These are phyloP conservation scores for Eristalinus sepulchralis DNA, from an alignment of 2,888 invertebrate genomes.

Conservation along the genomic window DNA sequence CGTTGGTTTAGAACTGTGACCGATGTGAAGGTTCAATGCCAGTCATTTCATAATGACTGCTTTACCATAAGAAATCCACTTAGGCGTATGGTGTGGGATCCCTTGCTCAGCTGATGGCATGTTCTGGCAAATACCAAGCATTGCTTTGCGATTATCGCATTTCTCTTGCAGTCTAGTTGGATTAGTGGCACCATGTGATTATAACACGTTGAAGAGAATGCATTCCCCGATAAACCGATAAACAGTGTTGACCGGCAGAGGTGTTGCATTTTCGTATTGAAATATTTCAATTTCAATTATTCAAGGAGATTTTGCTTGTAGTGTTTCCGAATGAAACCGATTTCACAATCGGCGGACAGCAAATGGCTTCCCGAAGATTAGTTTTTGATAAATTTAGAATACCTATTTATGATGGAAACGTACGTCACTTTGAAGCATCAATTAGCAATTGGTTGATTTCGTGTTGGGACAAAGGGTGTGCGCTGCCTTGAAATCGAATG, in stretches of 20 bases:
- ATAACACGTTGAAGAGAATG: not conserved
- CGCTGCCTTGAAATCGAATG: no score
- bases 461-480: no score
- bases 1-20: constrained; percentile 14
- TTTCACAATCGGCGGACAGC: no score
- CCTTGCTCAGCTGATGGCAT: not conserved
- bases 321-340: no score
- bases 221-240: not conserved
- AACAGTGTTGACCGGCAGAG: not conserved
- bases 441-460: no score
- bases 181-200: not conserved
- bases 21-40: constrained; percentile 54
- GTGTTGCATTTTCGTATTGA: not conserved
- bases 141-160: not conserved
- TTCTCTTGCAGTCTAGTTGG: not conserved
- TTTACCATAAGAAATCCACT: constrained; percentile 7
- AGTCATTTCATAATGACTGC: constrained; percentile 24
- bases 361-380: no score
- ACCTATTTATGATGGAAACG: no score
- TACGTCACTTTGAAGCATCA: no score
- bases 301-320: no score
- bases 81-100: not conserved
- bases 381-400: no score
- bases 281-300: not conserved
- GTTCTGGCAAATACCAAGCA: constrained; percentile 6